Percentiles rank a stretch among this genome's conserved stretches.
phyloP scores from a whole-genome alignment of 1,140 invertebrate genomes.

The Solenopsis invicta region DNA sequence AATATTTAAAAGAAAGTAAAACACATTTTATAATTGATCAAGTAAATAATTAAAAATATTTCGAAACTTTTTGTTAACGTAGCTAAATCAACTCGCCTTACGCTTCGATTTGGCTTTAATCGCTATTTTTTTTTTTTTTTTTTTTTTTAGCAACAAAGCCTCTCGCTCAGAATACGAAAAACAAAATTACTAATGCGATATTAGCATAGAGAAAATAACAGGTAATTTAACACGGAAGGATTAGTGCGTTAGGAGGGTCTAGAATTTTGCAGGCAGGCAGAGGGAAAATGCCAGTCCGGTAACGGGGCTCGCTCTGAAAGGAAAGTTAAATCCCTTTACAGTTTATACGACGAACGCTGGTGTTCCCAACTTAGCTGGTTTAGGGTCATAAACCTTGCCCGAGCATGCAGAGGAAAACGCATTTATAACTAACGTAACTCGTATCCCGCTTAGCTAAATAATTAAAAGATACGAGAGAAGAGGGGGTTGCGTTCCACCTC shows the following conservation, averaged over 20 bases:
- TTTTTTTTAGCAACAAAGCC: background rate
- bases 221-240: constrained; percentile 68
- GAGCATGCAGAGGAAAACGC: constrained; percentile 80
- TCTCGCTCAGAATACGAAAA: background rate
- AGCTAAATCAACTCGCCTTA: background rate
- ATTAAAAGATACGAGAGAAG: constrained; percentile 85
- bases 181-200: constrained; percentile 71
- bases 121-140: too few relatives aligned
- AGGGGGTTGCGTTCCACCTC: constrained; percentile 71
- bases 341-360: constrained; percentile 84
- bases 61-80: too few relatives aligned
- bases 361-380: constrained; percentile 84
- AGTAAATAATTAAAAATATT: background rate
- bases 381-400: constrained; percentile 83
- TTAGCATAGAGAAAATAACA: constrained; percentile 73
- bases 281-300: constrained; percentile 77
- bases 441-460: constrained; percentile 84
- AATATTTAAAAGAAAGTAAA: constrained; percentile 17
- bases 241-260: constrained; percentile 74
- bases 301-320: constrained; percentile 84
- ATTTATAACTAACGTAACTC: constrained; percentile 85
- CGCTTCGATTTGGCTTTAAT: constrained; percentile 23
- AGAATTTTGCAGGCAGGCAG: constrained; percentile 78
- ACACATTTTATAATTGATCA: background rate
- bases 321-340: constrained; percentile 86